Conservation (phyloP, 1,140 invertebrate species). For the Frieseomelitta varia region DNA sequence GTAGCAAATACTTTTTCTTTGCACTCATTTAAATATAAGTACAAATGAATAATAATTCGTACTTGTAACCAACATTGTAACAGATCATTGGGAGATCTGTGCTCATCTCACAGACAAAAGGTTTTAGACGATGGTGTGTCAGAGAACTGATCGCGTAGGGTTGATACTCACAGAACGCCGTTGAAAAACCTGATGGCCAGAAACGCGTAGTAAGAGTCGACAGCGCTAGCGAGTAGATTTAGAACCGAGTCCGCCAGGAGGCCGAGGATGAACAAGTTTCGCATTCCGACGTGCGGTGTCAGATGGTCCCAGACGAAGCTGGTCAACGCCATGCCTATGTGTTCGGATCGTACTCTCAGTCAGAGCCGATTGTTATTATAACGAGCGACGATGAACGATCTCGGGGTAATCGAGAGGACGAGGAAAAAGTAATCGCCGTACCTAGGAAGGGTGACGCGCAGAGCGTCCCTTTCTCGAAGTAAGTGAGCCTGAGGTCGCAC, state of each 20-base stretch:
- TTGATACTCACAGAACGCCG: slow-evolving; percentile 83
- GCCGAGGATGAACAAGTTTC: slow-evolving; percentile 81
- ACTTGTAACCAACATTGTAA: no score
- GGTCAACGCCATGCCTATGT: slow-evolving; percentile 83
- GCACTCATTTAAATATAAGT: no score
- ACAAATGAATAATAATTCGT: no score
- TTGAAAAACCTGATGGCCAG: slow-evolving; percentile 83
- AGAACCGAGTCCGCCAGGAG: slow-evolving; percentile 83
- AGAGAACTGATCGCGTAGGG: background rate
- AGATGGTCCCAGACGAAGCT: slow-evolving; percentile 84
- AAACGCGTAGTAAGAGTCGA: slow-evolving; percentile 82
- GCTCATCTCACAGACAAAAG: no score
- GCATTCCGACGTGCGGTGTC: slow-evolving; percentile 80
- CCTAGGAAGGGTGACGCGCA: slow-evolving; percentile 75
- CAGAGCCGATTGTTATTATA: no score
- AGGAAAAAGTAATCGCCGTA: slow-evolving; percentile 29
- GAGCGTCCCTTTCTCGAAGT: slow-evolving; percentile 75
- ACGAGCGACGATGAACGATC: no score
- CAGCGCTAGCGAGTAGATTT: slow-evolving; percentile 81
- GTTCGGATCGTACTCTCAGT: background rate
- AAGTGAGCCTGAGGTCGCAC: slow-evolving; percentile 75
- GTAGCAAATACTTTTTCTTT: no score
- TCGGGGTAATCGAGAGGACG: background rate
- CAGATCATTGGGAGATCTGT: no score
- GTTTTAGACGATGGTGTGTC: no score